phyloP scores from a whole-genome alignment of 2,888 invertebrate species.

The Drosophila kokeensis region DNA sequence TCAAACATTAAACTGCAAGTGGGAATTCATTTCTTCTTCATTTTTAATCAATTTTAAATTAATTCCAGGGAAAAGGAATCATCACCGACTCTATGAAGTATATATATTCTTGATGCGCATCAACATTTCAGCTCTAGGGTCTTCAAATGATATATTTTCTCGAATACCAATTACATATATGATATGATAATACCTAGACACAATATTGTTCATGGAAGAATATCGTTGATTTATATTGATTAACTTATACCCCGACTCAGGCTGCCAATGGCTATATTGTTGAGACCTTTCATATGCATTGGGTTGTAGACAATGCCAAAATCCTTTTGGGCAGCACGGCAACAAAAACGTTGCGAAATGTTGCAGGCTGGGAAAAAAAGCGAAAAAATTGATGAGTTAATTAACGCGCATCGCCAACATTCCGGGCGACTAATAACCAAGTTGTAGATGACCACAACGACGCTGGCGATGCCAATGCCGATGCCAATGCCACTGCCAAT shows the following conservation, averaged over 20 bases:
- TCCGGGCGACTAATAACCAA: constrained; percentile 80
- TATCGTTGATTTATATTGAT: neutral
- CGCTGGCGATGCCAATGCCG: constrained; percentile 9
- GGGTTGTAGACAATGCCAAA: constrained; percentile 40
- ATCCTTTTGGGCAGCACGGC: constrained; percentile 35
- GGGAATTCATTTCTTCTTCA: neutral
- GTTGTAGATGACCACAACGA: constrained; percentile 72
- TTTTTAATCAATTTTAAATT: neutral
- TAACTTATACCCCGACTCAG: neutral
- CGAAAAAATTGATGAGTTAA: constrained; percentile 79
- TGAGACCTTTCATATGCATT: neutral
- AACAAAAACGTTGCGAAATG: constrained; percentile 7
- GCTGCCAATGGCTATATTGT: neutral
- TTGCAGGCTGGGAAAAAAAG: constrained; percentile 17
- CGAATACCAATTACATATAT: neutral
- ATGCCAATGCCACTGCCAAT: neutral
- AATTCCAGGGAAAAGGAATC: neutral
- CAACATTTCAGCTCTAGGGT: neutral
- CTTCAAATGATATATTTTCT: neutral
- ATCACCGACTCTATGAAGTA: neutral
- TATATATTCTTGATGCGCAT: neutral
- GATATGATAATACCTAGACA: neutral
- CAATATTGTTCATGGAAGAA: neutral
- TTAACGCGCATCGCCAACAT: constrained; percentile 80
- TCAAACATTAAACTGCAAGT: neutral